These are phyloP conservation scores for Brachionus rubens DNA, from an alignment of 1,140 invertebrate species.

Conservation along the genomic window DNA sequence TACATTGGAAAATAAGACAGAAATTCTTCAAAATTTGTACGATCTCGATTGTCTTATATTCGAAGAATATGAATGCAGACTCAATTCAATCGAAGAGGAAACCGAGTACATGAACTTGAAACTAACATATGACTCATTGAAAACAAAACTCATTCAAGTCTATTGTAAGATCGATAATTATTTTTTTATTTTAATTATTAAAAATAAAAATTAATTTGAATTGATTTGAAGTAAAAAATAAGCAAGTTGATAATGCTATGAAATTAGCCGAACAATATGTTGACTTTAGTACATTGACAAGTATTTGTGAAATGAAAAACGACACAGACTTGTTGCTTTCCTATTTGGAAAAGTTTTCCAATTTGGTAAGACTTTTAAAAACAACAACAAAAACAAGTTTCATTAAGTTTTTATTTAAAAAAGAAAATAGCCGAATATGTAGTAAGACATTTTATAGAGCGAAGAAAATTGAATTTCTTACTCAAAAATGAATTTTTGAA, in stretches of 20 bases:
- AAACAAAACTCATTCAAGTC: constrained; percentile 23
- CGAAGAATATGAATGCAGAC: constrained; percentile 32
- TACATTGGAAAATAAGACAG: constrained; percentile 22
- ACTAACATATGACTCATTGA: constrained; percentile 25
- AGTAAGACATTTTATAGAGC: constrained; percentile 13
- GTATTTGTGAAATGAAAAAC: constrained; percentile 36
- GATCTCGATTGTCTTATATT: constrained; percentile 19
- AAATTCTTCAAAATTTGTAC: constrained; percentile 31
- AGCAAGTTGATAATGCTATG: constrained; percentile 31
- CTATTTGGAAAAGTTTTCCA: constrained; percentile 36
- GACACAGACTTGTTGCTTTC: not conserved
- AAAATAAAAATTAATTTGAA: constrained; percentile 24
- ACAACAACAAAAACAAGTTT: not conserved
- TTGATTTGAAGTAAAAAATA: constrained; percentile 33
- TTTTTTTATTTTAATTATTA: not conserved
- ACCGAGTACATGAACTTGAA: constrained; percentile 4
- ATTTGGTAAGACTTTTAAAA: not conserved
- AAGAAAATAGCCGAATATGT: constrained; percentile 36
- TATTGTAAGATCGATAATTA: not conserved
- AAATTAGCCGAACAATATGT: constrained; percentile 9
- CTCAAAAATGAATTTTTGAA: constrained; percentile 21
- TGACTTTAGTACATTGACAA: constrained; percentile 25
- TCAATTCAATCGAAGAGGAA: constrained; percentile 20
- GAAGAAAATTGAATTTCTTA: not conserved
- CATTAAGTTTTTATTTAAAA: not conserved